Evolutionary conservation across 1,140 invertebrate genomes (phyloP).

Genomic region (Tetragonula clypearis): DNA sequence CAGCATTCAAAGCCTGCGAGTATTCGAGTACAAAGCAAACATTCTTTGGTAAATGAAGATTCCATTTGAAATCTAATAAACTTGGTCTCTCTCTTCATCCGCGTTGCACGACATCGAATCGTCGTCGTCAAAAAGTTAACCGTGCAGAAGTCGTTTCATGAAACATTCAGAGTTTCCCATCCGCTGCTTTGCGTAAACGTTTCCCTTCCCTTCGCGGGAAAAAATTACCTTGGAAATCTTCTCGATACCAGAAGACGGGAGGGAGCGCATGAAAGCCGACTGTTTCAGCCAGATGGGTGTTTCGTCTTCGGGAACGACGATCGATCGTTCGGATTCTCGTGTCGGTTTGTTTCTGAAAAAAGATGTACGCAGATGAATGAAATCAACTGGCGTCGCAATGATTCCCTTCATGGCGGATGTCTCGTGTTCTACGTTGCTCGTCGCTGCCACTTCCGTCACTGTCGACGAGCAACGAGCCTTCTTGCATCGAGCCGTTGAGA

Average conservation of each 20-base stretch:
- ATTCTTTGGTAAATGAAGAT: neutral
- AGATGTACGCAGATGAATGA: slow-evolving; percentile 41
- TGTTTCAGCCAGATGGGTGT: neutral
- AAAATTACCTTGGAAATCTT: neutral
- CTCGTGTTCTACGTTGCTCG: slow-evolving; percentile 38
- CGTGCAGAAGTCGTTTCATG: neutral
- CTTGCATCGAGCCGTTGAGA: neutral
- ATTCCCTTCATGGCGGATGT: slow-evolving; percentile 46
- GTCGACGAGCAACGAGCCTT: slow-evolving; percentile 30
- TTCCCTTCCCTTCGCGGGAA: neutral
- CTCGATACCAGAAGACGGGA: neutral
- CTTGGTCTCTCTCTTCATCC: neutral
- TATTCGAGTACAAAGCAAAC: neutral
- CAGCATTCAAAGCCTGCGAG: neutral
- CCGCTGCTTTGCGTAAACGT: neutral
- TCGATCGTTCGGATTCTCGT: slow-evolving; percentile 3
- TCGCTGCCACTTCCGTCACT: slow-evolving; percentile 35
- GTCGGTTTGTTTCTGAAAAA: slow-evolving; percentile 31
- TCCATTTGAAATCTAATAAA: neutral
- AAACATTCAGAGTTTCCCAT: neutral
- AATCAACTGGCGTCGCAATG: slow-evolving; percentile 50
- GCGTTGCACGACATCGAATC: neutral
- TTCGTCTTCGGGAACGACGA: neutral
- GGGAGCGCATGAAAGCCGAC: neutral
- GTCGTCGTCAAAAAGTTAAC: neutral